phyloP scores from a whole-genome alignment of 1,140 invertebrate species.

The Augochlora pura region DNA sequence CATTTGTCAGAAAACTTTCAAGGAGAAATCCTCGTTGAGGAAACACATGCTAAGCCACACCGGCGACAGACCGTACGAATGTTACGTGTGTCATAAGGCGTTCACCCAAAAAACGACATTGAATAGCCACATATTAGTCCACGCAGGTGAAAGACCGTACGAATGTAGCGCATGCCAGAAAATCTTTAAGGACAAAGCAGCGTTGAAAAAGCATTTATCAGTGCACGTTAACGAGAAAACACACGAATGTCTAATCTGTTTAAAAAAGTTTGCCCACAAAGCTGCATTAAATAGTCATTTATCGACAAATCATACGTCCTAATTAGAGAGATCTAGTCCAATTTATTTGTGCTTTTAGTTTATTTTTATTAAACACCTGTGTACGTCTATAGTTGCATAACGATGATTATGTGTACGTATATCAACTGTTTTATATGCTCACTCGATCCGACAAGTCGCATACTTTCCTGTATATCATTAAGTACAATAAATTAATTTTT shows the following conservation, averaged over 20 bases:
- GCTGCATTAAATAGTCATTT: constrained; percentile 74
- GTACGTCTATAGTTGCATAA: constrained; percentile 58
- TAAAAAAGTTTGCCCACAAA: constrained; percentile 75
- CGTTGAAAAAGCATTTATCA: constrained; percentile 74
- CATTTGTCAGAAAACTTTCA: constrained; percentile 82
- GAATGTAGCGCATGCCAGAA: constrained; percentile 82
- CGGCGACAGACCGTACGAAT: constrained; percentile 81
- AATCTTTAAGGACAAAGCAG: constrained; percentile 67
- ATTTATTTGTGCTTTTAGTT: constrained; percentile 54
- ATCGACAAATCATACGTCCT: constrained; percentile 72
- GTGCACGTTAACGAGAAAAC: constrained; percentile 83
- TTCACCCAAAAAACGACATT: constrained; percentile 81
- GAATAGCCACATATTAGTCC: constrained; percentile 86
- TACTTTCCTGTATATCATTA: constrained; percentile 59
- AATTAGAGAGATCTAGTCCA: constrained; percentile 63
- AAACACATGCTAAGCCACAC: constrained; percentile 81
- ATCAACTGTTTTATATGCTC: constrained; percentile 57
- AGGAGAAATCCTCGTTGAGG: constrained; percentile 79
- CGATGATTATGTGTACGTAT: constrained; percentile 41
- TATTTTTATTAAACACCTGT: constrained; percentile 55
- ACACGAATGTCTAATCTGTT: constrained; percentile 83
- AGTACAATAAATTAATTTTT: constrained; percentile 64
- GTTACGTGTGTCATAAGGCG: constrained; percentile 80
- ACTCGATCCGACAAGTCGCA: constrained; percentile 39
- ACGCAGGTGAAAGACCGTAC: constrained; percentile 86